Evolutionary conservation across 2,113 vertebrate species (phyloP).

Genomic region (Henicopernis longicauda): DNA sequence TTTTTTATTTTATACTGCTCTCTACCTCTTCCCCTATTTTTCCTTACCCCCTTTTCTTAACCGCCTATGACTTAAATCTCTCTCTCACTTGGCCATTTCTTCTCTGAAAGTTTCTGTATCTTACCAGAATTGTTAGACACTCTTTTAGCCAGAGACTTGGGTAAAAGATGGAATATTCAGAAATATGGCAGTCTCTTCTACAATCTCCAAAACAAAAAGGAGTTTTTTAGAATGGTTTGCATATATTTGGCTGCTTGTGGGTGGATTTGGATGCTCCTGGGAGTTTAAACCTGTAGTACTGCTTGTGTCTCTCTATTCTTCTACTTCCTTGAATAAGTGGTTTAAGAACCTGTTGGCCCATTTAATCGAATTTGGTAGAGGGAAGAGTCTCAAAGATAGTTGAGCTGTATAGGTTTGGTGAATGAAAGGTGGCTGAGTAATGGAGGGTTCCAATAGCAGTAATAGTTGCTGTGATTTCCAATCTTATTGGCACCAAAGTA

Average conservation of each 20-base stretch:
- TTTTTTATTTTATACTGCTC: background rate
- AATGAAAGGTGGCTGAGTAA: background rate
- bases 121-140: background rate
- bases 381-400: background rate
- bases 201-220: background rate
- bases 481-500: background rate
- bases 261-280: background rate
- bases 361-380: background rate
- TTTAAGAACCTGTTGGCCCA: background rate
- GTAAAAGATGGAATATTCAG: background rate
- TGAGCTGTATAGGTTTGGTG: background rate
- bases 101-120: background rate
- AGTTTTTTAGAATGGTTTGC: background rate
- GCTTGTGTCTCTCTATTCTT: background rate
- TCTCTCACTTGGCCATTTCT: background rate
- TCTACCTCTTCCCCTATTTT: background rate
- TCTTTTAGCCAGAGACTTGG: background rate
- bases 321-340: slow-evolving; percentile 3
- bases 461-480: background rate
- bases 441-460: background rate
- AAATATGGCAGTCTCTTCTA: background rate
- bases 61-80: background rate
- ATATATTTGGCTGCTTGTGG: background rate
- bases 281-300: slow-evolving; percentile 34
- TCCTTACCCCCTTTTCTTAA: background rate